Evolutionary conservation across 2,888 invertebrate species (phyloP).

Genomic region (Oscheius sp.): DNA sequence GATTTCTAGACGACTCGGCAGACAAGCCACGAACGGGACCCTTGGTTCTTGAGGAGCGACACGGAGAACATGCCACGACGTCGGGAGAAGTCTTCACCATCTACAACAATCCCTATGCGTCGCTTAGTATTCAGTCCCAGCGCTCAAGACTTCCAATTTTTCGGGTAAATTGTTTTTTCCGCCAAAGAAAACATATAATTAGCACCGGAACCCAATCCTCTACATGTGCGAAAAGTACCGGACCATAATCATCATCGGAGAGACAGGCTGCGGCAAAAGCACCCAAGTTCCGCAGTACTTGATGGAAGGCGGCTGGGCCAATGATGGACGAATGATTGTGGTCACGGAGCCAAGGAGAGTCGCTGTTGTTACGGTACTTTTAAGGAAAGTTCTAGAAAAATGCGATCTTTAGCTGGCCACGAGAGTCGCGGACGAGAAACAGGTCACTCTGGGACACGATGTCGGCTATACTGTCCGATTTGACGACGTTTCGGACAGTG

Average conservation of each 20-base stretch:
- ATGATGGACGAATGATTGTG: conserved; percentile 83
- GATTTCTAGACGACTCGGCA: conserved; percentile 39
- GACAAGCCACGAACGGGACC: conserved; percentile 57
- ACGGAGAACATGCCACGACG: conserved; percentile 37
- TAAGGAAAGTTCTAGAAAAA: not conserved
- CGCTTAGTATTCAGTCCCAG: conserved; percentile 86
- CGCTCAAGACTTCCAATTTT: conserved; percentile 88
- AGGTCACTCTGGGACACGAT: conserved; percentile 81
- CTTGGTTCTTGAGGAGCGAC: conserved; percentile 55
- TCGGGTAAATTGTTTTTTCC: conserved; percentile 75
- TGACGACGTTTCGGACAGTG: conserved; percentile 74
- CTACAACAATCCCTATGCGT: conserved; percentile 83
- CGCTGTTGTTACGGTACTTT: conserved; percentile 83
- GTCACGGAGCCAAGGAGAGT: conserved; percentile 92
- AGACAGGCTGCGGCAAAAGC: conserved; percentile 93
- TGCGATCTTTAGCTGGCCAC: conserved; percentile 79
- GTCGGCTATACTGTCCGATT: conserved; percentile 88
- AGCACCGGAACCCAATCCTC: conserved; percentile 85
- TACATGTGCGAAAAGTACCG: conserved; percentile 91
- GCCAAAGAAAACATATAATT: not conserved
- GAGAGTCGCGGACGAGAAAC: conserved; percentile 89
- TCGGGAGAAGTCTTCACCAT: conserved; percentile 45
- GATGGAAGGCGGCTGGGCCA: conserved; percentile 86
- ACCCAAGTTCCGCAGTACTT: conserved; percentile 88
- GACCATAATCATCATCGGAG: conserved; percentile 86